phyloP scores from a whole-genome alignment of 2,888 invertebrate species.

The Beris chalybata region DNA sequence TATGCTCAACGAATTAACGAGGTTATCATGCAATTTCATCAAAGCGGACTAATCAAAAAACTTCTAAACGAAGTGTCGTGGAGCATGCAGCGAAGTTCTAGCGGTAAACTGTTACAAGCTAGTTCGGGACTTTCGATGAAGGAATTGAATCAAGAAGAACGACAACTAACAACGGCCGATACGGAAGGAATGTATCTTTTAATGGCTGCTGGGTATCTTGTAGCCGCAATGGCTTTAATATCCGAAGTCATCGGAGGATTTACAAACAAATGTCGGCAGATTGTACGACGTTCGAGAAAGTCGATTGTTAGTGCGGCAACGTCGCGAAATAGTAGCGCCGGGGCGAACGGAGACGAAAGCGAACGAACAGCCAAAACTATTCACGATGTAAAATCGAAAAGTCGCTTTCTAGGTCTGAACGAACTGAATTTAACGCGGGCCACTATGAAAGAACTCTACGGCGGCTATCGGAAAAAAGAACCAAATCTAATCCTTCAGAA shows the following conservation, averaged over 20 bases:
- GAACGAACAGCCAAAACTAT: constrained; percentile 42
- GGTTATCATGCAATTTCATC: constrained; percentile 64
- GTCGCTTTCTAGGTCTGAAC: constrained; percentile 47
- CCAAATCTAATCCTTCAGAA: constrained; percentile 42
- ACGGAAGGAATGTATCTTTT: constrained; percentile 82
- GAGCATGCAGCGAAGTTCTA: constrained; percentile 66
- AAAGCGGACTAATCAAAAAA: constrained; percentile 70
- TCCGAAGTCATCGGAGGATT: constrained; percentile 75
- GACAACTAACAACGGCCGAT: constrained; percentile 75
- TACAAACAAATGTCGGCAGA: constrained; percentile 61
- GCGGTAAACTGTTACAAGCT: constrained; percentile 68
- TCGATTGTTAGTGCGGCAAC: constrained; percentile 44
- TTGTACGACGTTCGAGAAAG: constrained; percentile 47
- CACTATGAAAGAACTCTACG: constrained; percentile 51
- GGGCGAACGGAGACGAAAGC: constrained; percentile 39
- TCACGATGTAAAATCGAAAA: not conserved
- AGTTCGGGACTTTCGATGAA: constrained; percentile 55
- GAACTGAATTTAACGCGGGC: constrained; percentile 51
- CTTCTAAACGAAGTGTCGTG: constrained; percentile 71
- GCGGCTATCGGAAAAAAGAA: constrained; percentile 44
- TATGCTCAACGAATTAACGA: constrained; percentile 65
- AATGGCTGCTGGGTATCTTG: constrained; percentile 68
- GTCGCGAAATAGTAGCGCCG: constrained; percentile 38
- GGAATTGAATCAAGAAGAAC: constrained; percentile 63
- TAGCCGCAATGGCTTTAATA: constrained; percentile 65